Evolutionary conservation across 2,113 vertebrate species (phyloP).

Genomic region (Pavo muticus): DNA sequence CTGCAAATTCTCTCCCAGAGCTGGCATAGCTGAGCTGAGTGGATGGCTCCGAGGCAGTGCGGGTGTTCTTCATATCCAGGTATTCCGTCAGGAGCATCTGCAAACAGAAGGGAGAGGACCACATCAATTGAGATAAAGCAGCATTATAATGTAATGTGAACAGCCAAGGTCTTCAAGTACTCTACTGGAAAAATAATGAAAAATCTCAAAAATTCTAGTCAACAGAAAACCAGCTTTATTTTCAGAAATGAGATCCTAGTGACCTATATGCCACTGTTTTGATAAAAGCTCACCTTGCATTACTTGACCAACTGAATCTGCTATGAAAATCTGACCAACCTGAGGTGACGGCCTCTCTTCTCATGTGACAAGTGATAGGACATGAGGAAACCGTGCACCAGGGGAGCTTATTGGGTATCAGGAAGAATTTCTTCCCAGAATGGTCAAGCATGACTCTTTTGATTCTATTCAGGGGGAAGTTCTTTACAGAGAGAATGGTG

Average conservation of each 20-base stretch:
- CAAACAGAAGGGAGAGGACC: background rate
- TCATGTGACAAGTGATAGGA: background rate
- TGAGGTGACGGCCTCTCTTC: background rate
- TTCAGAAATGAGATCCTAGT: accelerated
- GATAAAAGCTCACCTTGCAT: accelerated
- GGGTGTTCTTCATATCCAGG: constrained; percentile 98
- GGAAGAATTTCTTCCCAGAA: background rate
- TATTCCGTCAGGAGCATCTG: constrained; percentile 97
- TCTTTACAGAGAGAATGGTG: too few species aligned
- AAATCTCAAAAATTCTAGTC: background rate
- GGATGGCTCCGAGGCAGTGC: constrained; percentile 89
- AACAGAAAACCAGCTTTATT: accelerated
- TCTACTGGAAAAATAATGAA: background rate
- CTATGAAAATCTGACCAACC: background rate
- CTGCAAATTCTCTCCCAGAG: constrained; percentile 93
- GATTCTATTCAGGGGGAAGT: too few species aligned
- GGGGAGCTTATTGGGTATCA: background rate
- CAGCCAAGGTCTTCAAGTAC: constrained; percentile 58
- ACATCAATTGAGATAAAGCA: constrained; percentile 59
- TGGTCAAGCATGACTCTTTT: background rate
- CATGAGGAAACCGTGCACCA: background rate
- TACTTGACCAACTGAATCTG: background rate
- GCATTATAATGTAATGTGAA: constrained; percentile 2
- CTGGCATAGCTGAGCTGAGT: constrained; percentile 94
- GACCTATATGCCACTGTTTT: accelerated